phyloP scores from a whole-genome alignment of 2,888 invertebrate species.

The Eupeodes latifasciatus region DNA sequence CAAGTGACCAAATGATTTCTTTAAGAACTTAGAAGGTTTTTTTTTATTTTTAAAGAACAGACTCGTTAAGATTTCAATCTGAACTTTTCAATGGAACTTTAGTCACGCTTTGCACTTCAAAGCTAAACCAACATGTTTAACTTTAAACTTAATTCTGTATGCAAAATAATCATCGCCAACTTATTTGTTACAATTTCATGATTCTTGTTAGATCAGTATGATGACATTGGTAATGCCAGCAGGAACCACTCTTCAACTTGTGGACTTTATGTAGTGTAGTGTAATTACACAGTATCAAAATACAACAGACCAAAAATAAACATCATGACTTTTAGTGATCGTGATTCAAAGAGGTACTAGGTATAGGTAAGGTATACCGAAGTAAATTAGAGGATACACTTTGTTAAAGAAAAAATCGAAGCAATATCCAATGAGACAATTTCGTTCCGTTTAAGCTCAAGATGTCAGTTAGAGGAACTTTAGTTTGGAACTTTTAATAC shows the following conservation, averaged over 20 bases:
- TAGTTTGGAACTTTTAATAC: background rate
- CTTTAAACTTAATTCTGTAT: background rate
- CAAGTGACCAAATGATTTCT: no score
- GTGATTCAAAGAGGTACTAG: slow-evolving; percentile 4
- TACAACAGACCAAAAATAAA: slow-evolving; percentile 9
- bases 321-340: slow-evolving; percentile 22
- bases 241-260: slow-evolving; percentile 34
- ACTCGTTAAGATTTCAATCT: background rate
- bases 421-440: background rate
- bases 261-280: slow-evolving; percentile 13
- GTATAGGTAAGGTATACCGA: background rate
- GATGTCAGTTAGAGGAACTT: slow-evolving; percentile 16
- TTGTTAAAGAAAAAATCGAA: background rate
- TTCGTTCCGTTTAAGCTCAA: background rate
- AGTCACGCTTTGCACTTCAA: slow-evolving; percentile 12
- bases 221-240: slow-evolving; percentile 32
- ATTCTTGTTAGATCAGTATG: background rate
- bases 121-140: background rate
- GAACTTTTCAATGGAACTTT: background rate
- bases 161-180: background rate
- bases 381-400: background rate
- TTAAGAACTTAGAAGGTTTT: no score
- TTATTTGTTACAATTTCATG: slow-evolving; percentile 14
- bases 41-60: no score
- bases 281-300: background rate